phyloP scores from a whole-genome alignment of 2,888 invertebrate species.

The Ptychoptera contaminata region DNA sequence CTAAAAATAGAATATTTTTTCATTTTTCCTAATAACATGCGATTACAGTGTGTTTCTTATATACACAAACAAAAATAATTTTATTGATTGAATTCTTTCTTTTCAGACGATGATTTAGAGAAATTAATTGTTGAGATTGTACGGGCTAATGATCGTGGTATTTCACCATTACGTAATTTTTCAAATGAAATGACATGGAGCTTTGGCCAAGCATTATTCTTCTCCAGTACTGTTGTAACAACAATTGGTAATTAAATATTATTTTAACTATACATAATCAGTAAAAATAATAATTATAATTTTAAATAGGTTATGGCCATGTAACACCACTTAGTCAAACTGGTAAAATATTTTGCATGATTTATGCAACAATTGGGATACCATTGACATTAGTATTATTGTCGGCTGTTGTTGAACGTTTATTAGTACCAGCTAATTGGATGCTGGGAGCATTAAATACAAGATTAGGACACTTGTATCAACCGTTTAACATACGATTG shows the following conservation, averaged over 20 bases:
- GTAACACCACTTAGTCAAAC: conserved; percentile 72
- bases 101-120: conserved; percentile 51
- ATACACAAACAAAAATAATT: neutral
- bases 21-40: too few species aligned
- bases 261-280: neutral
- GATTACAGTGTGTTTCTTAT: neutral
- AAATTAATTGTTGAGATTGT: conserved; percentile 53
- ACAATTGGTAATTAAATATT: conserved; percentile 50
- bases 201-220: conserved; percentile 79
- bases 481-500: conserved; percentile 58
- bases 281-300: neutral
- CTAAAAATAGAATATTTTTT: too few species aligned
- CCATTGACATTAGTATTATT: conserved; percentile 73
- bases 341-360: conserved; percentile 77
- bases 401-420: conserved; percentile 65
- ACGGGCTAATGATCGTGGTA: conserved; percentile 59
- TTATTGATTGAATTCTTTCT: neutral
- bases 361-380: conserved; percentile 72
- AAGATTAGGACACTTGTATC: conserved; percentile 53
- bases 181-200: conserved; percentile 76
- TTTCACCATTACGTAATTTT: conserved; percentile 58
- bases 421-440: conserved; percentile 57
- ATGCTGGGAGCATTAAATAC: conserved; percentile 53
- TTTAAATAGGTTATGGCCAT: conserved; percentile 64
- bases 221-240: conserved; percentile 75